Evolutionary conservation across 2,888 invertebrate genomes (phyloP).

Genomic region (Hirtodrosophila duncani): DNA sequence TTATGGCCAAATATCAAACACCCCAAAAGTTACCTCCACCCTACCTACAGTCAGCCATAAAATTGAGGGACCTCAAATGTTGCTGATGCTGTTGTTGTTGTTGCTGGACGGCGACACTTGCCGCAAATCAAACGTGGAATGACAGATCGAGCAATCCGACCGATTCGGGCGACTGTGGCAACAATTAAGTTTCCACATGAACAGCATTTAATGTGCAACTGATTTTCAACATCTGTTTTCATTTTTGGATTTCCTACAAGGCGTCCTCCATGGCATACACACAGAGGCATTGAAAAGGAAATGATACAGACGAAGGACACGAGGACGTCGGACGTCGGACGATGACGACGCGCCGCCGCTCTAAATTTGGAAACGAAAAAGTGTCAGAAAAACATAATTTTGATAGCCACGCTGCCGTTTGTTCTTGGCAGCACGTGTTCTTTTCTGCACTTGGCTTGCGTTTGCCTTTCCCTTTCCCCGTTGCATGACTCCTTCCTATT

Average conservation of each 20-base stretch:
- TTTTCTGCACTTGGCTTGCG: constrained; percentile 18
- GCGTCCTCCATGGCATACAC: constrained; percentile 21
- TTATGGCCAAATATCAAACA: constrained; percentile 47
- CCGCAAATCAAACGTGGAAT: constrained; percentile 38
- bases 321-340: background rate
- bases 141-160: constrained; percentile 56
- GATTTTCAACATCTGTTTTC: constrained; percentile 77
- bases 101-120: constrained; percentile 50
- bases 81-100: constrained; percentile 6
- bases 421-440: constrained; percentile 55
- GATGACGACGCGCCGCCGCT: constrained; percentile 24
- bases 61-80: no score
- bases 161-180: constrained; percentile 50
- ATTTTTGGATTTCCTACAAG: constrained; percentile 68
- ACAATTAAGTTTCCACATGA: constrained; percentile 76
- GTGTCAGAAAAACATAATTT: constrained; percentile 63
- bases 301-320: constrained; percentile 57
- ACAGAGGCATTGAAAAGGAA: constrained; percentile 59
- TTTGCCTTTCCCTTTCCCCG: constrained; percentile 2
- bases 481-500: no score
- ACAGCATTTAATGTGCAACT: constrained; percentile 75
- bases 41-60: no score
- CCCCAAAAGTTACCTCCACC: no score
- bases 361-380: constrained; percentile 61
- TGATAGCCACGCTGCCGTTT: constrained; percentile 26